Base-by-base conservation (phyloP, 2,113 vertebrate genomes). In the Emberiza fucata region DNA sequence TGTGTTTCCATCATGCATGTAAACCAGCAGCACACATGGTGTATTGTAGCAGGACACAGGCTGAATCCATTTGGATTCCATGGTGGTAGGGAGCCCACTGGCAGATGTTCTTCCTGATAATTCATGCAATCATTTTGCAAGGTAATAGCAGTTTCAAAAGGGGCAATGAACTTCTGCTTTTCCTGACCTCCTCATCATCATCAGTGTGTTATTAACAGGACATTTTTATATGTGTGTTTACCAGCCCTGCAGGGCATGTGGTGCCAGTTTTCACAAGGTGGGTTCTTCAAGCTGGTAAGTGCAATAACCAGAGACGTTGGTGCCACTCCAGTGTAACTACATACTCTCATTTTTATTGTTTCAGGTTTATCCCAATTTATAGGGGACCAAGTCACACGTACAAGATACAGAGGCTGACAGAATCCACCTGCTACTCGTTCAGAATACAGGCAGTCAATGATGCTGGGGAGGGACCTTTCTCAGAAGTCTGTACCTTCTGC, bases 341-440 rank as follows among this genome's bases (percentile, higher is more conserved):
- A 17, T 6, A 1, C 16, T 61, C 70, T 84, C 17, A 2, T 48
- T 89, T 50, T 35, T 29, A 2, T 90, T 57, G 31, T 85, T 84
- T 48, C 97, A 99, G 99, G 98, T 99, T 99, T 94, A 98, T 99
- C 95, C 98, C 98, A 0, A 99, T 99, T 97, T 99, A 99, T 82
- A 98, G 98, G 73, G 99, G 99, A 60, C 99, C 99, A 81, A 99
- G 99, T 97, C 99, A 99, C 96, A 99, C 99, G 8, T 99, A 99
- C 97, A 99, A 99, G 97, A 98, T 99, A 65, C 99, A 99, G 97
- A 98, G 99, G 65, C 97, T 99, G 97, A 98, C 94, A 0, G 99
- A 99, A 94, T 99, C 98, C 91, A 99, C 99, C 12, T 98, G 98
- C 95, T 99, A 99, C 98, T 98, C 98, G 2, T 99, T 99, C 98